Evolutionary conservation across 2,797 vertebrate species (phyloP), one percentile per base, ranked within the genome.

Genomic region (Melopsittacus undulatus): DNA sequence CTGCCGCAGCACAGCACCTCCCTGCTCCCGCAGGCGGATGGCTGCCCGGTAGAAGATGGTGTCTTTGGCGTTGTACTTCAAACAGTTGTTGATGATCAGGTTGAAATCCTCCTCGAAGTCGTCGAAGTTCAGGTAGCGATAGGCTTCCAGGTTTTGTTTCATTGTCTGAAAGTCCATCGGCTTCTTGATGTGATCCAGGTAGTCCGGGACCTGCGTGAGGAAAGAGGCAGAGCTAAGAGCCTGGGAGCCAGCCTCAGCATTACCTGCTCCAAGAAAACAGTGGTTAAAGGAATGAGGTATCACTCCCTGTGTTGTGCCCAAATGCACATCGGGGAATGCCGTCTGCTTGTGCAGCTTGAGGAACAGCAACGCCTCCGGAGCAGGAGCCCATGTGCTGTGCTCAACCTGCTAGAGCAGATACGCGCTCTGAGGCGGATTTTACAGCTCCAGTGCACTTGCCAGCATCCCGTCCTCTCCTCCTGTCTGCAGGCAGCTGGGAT

Each of bases 101-200:
- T 99, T 98, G 91, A 99, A 99, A 98, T 99, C 99, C 12, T 98
- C 98, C 97, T 99, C 99, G 74, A 99, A 99, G 72, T 99, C 98
- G 56, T 99, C 99, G 1, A 99, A 99, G 83, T 98, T 99, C 98
- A 99, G 98, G 97, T 99, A 99, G 96, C 98, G 99, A 95, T 99
- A 99, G 69, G 98, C 98, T 97, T 99, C 99, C 95, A 99, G 97
- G 95, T 99, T 98, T 95, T 98, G 98, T 98, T 99, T 99, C 99
- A 99, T 99, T 64, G 99, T 99, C 98, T 99, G 99, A 97, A 99
- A 99, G 96, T 99, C 99, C 99, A 99, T 99, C 2, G 99, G 99
- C 83, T 99, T 99, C 97, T 99, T 99, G 87, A 99, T 99, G 95
- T 99, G 99, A 97, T 99, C 99, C 96, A 99, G 97, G 96, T 99